Conservation (phyloP, 1,140 invertebrate genomes). For the Drosophila lacertosa region DNA sequence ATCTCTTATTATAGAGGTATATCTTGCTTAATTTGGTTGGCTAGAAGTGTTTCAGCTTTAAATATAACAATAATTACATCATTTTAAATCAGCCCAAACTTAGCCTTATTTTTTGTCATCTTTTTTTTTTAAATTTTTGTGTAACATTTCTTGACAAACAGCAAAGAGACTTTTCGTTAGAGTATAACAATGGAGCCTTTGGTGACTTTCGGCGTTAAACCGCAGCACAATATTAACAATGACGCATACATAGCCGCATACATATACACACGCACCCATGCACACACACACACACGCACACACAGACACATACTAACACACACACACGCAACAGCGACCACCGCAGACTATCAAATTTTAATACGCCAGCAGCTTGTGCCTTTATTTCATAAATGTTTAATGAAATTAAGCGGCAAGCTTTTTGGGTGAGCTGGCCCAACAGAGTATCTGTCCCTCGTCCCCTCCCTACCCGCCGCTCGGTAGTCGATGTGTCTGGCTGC, state of each 20-base stretch:
- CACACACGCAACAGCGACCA: conserved; percentile 35
- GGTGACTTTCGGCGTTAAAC: conserved; percentile 76
- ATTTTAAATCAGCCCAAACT: no score
- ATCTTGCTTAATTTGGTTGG: no score
- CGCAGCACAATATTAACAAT: conserved; percentile 77
- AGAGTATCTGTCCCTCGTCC: background rate
- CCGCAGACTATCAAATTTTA: conserved; percentile 81
- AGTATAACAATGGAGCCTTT: conserved; percentile 25
- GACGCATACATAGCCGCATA: conserved; percentile 55
- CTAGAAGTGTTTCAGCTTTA: no score
- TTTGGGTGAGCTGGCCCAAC: conserved; percentile 61
- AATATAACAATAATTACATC: no score
- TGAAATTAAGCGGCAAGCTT: conserved; percentile 82
- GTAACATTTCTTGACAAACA: background rate
- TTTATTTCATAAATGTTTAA: conserved; percentile 82
- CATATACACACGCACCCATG: conserved; percentile 22
- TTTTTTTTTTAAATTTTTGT: background rate
- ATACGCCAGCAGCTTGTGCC: conserved; percentile 75
- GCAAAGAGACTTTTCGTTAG: background rate
- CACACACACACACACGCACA: conserved; percentile 23
- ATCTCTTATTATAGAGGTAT: no score
- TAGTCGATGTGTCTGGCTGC: conserved; percentile 50
- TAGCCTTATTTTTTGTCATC: no score
- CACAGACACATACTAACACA: conserved; percentile 16
- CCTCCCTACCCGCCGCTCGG: background rate